Base-by-base conservation (phyloP, 30 jellyfish, hydroid and myxozoan species). In the Chironex yamaguchii region DNA sequence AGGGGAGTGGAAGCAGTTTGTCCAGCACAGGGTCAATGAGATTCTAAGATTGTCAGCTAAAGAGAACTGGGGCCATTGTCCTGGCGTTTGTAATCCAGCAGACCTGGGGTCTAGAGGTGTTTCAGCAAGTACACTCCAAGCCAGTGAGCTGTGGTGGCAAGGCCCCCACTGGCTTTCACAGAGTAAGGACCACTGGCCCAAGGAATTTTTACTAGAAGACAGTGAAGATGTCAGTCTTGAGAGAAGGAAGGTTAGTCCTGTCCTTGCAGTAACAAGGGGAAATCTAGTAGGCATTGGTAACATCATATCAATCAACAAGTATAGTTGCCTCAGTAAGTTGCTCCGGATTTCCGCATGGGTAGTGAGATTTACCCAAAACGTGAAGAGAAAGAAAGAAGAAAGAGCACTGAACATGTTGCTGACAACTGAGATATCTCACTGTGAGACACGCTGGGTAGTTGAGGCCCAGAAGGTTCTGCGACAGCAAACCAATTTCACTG, bases 101-200 rank as follows among this genome's bases (percentile, higher is more conserved):
- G 93, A 84, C 36, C 22, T 84, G 11, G 89, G 88, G 28, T 68
- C 93, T 49, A 71, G 93, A 28, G 89, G 93, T 6, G 81, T 53
- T 53, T 51, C 88, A 0, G 85, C 86, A 3, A 50, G 64, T 17
- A 17, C 27, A 9, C 76, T 82, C 24, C 26, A 24, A 29, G 35
- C 30, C 22, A 36, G 68, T 32, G 50, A 42, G 58, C 34, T 82
- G 67, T 82, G 92, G 92, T 82, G 92, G 92, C 49, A 82, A 67
- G 92, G 89, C 23, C 92, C 92, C 29, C 17, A 29, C 9, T 82
- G 86, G 92, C 62, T 82, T 0, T 29, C 70, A 12, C 25, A 49
- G 29, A 86, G 64, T 28, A 49, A 68, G 34, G 17, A 27, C 0
- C 62, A 21, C 2, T 82, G 92, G 92, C 92, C 92, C 49, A 82